Percentiles rank a stretch among this genome's conserved stretches.
Evolutionary conservation across 2,888 invertebrate genomes (phyloP).

Genomic region (Ichneumon xanthorius): DNA sequence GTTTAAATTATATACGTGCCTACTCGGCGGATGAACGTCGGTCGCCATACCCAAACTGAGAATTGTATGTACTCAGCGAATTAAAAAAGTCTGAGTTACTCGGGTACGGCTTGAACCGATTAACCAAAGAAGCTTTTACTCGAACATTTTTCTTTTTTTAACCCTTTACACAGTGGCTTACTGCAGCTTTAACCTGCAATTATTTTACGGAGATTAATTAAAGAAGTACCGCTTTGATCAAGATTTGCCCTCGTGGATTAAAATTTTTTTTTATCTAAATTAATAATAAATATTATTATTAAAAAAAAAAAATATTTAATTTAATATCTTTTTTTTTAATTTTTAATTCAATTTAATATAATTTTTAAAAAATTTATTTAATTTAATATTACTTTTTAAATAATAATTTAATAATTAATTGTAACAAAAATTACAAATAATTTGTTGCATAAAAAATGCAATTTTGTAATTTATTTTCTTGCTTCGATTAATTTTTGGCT

Average conservation of each 20-base stretch:
- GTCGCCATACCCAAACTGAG: slow-evolving; percentile 14
- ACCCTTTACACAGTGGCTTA: slow-evolving; percentile 19
- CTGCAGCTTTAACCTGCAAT: slow-evolving; percentile 12
- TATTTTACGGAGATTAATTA: slow-evolving; percentile 15
- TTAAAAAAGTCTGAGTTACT: slow-evolving; percentile 38
- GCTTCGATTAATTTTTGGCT: not conserved
- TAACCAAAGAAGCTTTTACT: slow-evolving; percentile 44
- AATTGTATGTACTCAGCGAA: slow-evolving; percentile 34
- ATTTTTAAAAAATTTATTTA: too few relatives aligned
- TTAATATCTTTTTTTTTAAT: too few relatives aligned
- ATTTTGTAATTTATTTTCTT: not conserved
- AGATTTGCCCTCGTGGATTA: not conserved
- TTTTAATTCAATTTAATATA: too few relatives aligned
- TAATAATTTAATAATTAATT: too few relatives aligned
- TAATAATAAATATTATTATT: too few relatives aligned
- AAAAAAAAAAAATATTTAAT: too few relatives aligned
- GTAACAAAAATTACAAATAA: not conserved
- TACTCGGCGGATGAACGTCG: slow-evolving; percentile 28
- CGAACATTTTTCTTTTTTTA: slow-evolving; percentile 21
- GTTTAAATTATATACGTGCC: slow-evolving; percentile 32
- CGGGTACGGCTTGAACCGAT: slow-evolving; percentile 22
- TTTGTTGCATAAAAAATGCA: not conserved
- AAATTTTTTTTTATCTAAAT: too few relatives aligned
- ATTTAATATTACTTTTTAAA: too few relatives aligned
- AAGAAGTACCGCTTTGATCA: not conserved